Evolutionary conservation across 2,888 invertebrate genomes (phyloP).

Genomic region (Neoaliturus tenellus): DNA sequence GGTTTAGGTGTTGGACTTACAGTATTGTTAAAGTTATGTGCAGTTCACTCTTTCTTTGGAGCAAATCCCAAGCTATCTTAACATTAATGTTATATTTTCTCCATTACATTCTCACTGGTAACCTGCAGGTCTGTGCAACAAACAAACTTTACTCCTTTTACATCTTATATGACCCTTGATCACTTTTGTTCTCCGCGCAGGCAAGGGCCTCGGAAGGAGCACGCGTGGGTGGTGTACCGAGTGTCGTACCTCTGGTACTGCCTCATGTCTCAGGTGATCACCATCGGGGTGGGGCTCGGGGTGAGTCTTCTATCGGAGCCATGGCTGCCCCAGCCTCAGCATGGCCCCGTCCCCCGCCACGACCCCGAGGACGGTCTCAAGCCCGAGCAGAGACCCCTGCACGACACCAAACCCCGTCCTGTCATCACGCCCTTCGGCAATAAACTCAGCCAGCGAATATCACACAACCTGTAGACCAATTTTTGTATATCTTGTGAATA

Average conservation of each 20-base stretch:
- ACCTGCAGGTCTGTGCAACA: too few species aligned
- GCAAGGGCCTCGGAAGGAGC: constrained; percentile 36
- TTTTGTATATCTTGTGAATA: background rate
- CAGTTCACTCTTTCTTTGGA: too few species aligned
- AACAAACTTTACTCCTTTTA: too few species aligned
- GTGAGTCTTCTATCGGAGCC: constrained; percentile 63
- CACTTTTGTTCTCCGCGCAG: background rate
- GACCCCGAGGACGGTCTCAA: too few species aligned
- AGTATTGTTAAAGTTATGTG: too few species aligned
- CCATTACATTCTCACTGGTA: too few species aligned
- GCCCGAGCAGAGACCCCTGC: constrained; percentile 7
- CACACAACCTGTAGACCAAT: background rate
- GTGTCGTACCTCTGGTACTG: constrained; percentile 71
- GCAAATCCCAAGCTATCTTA: too few species aligned
- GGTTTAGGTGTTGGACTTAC: too few species aligned
- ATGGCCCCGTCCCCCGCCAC: background rate
- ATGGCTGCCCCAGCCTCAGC: background rate
- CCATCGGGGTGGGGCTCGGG: constrained; percentile 68
- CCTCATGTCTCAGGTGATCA: constrained; percentile 67
- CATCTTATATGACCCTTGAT: too few species aligned
- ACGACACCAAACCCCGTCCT: background rate
- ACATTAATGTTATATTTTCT: too few species aligned
- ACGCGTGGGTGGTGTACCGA: constrained; percentile 67
- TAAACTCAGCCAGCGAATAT: constrained; percentile 3
- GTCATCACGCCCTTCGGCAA: background rate